Evolutionary conservation across 2,888 invertebrate species (phyloP).

Genomic region (Caenorhabditis doughertyi): DNA sequence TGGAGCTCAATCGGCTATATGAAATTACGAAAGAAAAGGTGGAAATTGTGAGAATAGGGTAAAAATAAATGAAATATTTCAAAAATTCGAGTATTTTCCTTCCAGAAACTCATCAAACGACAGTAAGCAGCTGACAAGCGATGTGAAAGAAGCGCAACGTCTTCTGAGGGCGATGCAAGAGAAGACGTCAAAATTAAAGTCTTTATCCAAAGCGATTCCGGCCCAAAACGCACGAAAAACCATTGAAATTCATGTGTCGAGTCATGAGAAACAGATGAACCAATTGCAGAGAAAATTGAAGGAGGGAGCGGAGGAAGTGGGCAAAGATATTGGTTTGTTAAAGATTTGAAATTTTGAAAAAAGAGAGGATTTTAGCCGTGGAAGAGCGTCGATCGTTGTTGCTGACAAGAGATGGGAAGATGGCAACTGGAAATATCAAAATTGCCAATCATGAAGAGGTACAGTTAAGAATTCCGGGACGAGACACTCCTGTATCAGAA

Average conservation of each 20-base stretch:
- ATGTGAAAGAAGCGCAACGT: conserved; percentile 56
- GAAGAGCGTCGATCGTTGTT: conserved; percentile 49
- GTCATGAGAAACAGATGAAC: conserved; percentile 61
- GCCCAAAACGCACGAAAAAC: conserved; percentile 36
- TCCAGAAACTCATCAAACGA: conserved; percentile 29
- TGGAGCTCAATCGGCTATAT: conserved; percentile 52
- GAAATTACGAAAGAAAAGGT: conserved; percentile 42
- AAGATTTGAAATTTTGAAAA: neutral
- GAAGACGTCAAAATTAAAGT: conserved; percentile 30
- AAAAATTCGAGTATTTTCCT: neutral
- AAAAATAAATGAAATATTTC: neutral
- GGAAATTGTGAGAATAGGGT: conserved; percentile 31
- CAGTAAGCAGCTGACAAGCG: conserved; percentile 30
- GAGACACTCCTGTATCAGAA: too few relatives aligned
- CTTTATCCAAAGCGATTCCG: conserved; percentile 14
- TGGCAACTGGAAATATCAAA: conserved; percentile 31
- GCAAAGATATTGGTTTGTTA: conserved; percentile 62
- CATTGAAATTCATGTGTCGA: conserved; percentile 36
- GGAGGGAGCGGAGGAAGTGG: conserved; percentile 45
- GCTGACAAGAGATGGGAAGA: conserved; percentile 17
- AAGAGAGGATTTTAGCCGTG: conserved; percentile 10
- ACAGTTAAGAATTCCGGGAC: too few relatives aligned
- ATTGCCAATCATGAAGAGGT: conserved; percentile 48
- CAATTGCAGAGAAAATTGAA: conserved; percentile 49
- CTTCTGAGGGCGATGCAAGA: conserved; percentile 51